These are phyloP conservation scores for Cheirogaleus major DNA, from an alignment of 2,797 vertebrate species.

Conservation along the genomic window DNA sequence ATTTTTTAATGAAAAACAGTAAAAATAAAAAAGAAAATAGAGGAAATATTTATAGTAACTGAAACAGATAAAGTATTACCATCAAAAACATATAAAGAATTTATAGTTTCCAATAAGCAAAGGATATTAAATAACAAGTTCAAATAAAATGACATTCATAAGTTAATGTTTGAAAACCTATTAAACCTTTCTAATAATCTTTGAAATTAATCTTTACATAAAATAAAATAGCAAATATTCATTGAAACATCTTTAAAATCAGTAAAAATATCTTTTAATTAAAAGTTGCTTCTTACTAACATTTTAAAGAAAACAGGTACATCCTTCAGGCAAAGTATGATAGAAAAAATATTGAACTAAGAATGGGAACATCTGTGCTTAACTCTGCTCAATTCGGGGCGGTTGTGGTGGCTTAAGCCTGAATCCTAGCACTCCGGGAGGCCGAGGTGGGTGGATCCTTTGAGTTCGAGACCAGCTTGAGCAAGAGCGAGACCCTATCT, in stretches of 20 bases:
- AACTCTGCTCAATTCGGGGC: neutral
- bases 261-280: conserved; percentile 2
- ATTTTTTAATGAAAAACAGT: neutral
- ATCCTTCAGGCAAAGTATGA: neutral
- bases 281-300: neutral
- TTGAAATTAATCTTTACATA: conserved; percentile 13
- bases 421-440: too few relatives aligned
- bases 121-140: conserved; percentile 4
- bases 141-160: neutral
- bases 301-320: neutral
- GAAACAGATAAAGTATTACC: neutral
- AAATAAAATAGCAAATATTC: neutral
- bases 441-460: too few relatives aligned
- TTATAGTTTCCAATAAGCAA: neutral
- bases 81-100: neutral
- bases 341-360: neutral
- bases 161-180: conserved; percentile 14
- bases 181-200: neutral
- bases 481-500: too few relatives aligned
- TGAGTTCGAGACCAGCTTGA: too few relatives aligned
- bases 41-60: neutral
- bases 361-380: neutral
- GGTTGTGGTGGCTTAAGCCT: too few relatives aligned
- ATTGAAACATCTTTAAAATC: neutral
- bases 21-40: neutral